Evolutionary conservation across 2,797 vertebrate species (phyloP).

Genomic region (Alouatta caraya): DNA sequence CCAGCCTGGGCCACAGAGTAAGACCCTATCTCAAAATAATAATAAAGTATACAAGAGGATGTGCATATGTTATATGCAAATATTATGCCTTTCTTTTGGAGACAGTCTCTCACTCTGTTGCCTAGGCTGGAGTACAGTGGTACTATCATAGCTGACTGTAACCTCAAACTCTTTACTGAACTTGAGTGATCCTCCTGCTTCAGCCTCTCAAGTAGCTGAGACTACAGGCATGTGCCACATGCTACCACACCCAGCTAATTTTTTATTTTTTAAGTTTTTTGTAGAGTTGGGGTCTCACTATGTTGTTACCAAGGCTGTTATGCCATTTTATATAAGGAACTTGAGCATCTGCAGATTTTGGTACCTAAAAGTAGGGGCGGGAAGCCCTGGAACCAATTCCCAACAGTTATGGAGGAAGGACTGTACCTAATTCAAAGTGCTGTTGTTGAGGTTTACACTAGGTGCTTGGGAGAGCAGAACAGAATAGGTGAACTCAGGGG

Average conservation of each 20-base stretch:
- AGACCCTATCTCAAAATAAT: background rate
- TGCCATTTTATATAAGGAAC: background rate
- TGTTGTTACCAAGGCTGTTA: background rate
- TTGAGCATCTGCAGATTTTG: background rate
- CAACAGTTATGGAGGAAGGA: background rate
- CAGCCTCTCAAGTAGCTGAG: background rate
- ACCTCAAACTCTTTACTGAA: background rate
- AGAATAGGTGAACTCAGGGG: background rate
- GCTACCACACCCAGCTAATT: background rate
- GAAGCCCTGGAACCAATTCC: background rate
- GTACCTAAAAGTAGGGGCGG: background rate
- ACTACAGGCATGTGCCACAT: background rate
- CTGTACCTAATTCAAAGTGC: background rate
- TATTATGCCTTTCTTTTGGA: background rate
- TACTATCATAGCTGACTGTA: background rate
- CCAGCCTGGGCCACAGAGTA: background rate
- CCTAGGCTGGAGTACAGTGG: background rate
- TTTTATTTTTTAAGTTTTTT: background rate
- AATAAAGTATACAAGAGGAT: background rate
- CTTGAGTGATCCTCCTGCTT: background rate
- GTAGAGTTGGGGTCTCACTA: background rate
- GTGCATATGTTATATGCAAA: background rate
- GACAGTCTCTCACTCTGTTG: background rate
- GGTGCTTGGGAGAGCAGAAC: background rate
- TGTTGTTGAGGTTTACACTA: background rate